Evolutionary conservation across 2,113 vertebrate species (phyloP), one percentile per base, ranked within the genome.

Genomic region (Brachypodius melanocephalos): DNA sequence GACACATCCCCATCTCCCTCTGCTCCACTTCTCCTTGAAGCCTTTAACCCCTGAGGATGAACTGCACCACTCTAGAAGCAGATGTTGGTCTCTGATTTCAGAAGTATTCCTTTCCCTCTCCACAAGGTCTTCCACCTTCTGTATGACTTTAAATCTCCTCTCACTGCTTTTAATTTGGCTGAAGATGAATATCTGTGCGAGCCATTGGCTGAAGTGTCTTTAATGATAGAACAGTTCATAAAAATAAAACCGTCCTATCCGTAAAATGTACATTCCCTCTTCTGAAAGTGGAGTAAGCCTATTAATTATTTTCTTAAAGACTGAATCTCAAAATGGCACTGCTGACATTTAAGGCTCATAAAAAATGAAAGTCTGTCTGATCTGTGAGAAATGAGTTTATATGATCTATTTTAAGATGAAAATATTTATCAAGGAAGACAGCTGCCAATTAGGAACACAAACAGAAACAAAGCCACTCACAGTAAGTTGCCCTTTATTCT

Each of bases 281-380:
- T 22, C 14, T 28, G 74, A 31, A 92, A 79, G 55, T 43, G 58
- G 52, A 88, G 42, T 29, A 36, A 89, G 42, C 32, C 58, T 51
- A 88, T 93, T 95, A 78, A 94, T 93, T 94, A 82, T 73, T 90
- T 86, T n/a, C 82, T 73, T 85, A 82, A 84, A 84, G 76, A 31
- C 26, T 18, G 45, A 34, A 32, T 78, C 65, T 66, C 77, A 48
- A 40, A 88, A 85, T 77, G 87, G 66, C 67, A 85, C 71, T 32
- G 67, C 75, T 93, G 89, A 89, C 93, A 95, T 93, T 95, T 91
- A 62, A 89, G 74, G 72, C 67, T 94, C 85, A 59, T 93, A 55
- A 85, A 85, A 91, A 66, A 63, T 43, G 17, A 36, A 66, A 69
- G 17, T 17, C 86, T 85, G 22, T 36, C 66, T 62, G 42, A 67